Evolutionary conservation across 2,113 vertebrate species (phyloP).

Genomic region (Rhinichthys klamathensis): DNA sequence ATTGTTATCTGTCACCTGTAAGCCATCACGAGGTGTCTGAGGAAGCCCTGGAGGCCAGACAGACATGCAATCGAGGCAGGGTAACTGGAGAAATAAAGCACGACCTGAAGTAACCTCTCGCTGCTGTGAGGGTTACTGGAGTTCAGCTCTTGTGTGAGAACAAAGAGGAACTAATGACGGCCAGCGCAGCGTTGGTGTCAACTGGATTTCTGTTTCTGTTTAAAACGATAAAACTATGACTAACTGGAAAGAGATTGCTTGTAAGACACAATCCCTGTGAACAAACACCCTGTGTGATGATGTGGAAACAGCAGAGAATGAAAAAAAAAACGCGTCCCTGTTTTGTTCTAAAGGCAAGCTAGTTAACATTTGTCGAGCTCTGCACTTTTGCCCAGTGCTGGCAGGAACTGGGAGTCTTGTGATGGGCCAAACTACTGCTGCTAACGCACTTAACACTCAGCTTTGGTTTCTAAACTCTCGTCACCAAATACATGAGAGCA

Average conservation of each 20-base stretch:
- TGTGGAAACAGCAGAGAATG: neutral
- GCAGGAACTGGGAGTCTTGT: neutral
- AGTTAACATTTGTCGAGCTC: conserved; percentile 55
- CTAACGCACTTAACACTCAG: conserved; percentile 17
- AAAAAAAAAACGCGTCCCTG: neutral
- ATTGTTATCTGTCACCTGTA: neutral
- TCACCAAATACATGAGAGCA: neutral
- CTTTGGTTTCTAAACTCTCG: conserved; percentile 37
- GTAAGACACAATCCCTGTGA: neutral
- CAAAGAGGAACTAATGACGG: conserved; percentile 44
- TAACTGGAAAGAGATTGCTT: neutral
- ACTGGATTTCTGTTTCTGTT: conserved; percentile 6
- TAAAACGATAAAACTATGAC: neutral
- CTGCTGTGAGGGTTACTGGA: conserved; percentile 52
- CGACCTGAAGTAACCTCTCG: conserved; percentile 66
- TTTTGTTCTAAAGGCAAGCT: conserved; percentile 40
- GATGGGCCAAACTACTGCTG: neutral
- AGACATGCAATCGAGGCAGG: conserved; percentile 18
- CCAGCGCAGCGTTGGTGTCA: neutral
- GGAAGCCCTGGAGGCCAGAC: conserved; percentile 15
- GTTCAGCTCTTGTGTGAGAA: conserved; percentile 52
- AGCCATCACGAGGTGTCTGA: conserved; percentile 27
- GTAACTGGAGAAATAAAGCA: conserved; percentile 43
- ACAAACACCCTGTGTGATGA: neutral
- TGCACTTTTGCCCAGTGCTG: conserved; percentile 43